Evolutionary conservation across 2,797 vertebrate species (phyloP).

Genomic region (Enteromius radiatus): DNA sequence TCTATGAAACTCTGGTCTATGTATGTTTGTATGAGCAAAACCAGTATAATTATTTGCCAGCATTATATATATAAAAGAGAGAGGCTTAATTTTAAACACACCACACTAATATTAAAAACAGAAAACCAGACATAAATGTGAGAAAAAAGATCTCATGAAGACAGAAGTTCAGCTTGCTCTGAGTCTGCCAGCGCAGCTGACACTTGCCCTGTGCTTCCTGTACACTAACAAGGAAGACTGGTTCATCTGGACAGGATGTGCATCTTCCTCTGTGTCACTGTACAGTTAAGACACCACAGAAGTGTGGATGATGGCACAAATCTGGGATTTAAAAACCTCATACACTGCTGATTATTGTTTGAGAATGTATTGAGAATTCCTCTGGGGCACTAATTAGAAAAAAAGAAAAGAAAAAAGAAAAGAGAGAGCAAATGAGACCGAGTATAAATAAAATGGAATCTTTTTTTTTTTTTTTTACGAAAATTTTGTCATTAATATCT

Average conservation of each 20-base stretch:
- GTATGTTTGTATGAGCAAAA: background rate
- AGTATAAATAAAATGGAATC: background rate
- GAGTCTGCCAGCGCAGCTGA: slow-evolving; percentile 72
- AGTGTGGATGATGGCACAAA: background rate
- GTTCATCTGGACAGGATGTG: slow-evolving; percentile 72
- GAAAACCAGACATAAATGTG: background rate
- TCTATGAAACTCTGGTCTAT: background rate
- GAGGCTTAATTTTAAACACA: background rate
- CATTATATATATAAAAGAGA: background rate
- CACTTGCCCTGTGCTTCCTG: slow-evolving; percentile 77
- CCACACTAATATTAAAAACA: background rate
- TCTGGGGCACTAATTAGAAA: background rate
- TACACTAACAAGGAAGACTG: slow-evolving; percentile 71
- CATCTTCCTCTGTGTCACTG: slow-evolving; percentile 4
- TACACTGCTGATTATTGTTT: background rate
- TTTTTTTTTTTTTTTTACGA: too few relatives aligned
- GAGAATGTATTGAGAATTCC: background rate
- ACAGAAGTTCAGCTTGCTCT: slow-evolving; percentile 66
- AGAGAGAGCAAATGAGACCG: background rate
- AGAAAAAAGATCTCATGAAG: slow-evolving; percentile 10
- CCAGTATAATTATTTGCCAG: background rate
- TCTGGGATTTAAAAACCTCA: background rate
- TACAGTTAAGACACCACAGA: background rate
- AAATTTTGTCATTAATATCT: too few relatives aligned
- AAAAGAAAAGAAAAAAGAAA: background rate